phyloP scores from a whole-genome alignment of 64 coral and sea anemone genomes.

The Dendrophyllia cribrosa region DNA sequence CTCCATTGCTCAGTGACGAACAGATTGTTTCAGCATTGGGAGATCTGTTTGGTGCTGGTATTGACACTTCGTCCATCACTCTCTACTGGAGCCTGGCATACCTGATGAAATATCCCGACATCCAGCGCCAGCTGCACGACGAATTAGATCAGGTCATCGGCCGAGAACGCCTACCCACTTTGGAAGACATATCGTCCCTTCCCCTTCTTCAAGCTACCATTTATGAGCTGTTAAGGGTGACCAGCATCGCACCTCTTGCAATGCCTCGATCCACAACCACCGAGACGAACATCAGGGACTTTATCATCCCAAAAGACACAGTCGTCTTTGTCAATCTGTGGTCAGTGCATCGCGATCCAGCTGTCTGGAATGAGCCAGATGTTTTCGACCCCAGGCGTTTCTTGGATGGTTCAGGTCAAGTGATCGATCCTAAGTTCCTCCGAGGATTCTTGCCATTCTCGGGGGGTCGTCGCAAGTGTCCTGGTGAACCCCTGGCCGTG shows the following conservation, averaged over 20 bases:
- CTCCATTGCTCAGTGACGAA: slow-evolving; percentile 2
- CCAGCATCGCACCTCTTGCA: background rate
- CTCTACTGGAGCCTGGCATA: slow-evolving; percentile 37
- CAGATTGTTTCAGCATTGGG: background rate
- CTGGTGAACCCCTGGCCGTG: background rate
- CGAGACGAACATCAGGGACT: background rate
- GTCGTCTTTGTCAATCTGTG: slow-evolving; percentile 39
- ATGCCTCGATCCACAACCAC: slow-evolving; percentile 9
- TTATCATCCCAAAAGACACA: slow-evolving; percentile 38
- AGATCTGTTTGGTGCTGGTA: slow-evolving; percentile 4
- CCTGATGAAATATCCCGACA: slow-evolving; percentile 12
- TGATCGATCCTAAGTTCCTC: slow-evolving; percentile 18
- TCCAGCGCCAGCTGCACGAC: slow-evolving; percentile 15
- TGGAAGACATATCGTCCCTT: slow-evolving; percentile 1
- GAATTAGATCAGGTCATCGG: slow-evolving; percentile 21
- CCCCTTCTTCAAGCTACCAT: slow-evolving; percentile 17
- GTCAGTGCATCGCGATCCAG: slow-evolving; percentile 31
- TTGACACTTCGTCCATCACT: background rate
- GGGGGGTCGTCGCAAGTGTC: slow-evolving; percentile 20
- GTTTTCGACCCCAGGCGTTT: slow-evolving; percentile 46
- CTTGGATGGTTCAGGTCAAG: background rate
- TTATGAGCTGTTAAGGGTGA: slow-evolving; percentile 31
- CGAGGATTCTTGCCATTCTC: slow-evolving; percentile 27
- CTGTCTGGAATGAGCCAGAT: slow-evolving; percentile 17
- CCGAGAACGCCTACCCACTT: background rate